Conservation (phyloP, 2,113 vertebrate species). For the Bos taurus region DNA sequence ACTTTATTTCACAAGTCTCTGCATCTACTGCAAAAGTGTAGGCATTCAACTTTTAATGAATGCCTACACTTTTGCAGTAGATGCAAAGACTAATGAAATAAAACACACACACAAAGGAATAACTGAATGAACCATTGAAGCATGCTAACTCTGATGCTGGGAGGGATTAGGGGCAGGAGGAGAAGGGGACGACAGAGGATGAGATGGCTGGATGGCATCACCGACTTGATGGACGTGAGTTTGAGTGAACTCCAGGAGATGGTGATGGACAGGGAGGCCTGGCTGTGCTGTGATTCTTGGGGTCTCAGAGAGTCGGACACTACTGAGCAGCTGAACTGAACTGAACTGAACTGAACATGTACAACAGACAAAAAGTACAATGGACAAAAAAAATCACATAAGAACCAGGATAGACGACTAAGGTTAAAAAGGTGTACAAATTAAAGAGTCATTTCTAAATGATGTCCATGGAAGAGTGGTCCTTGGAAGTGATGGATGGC, state of each 20-base stretch:
- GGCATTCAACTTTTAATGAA: not conserved
- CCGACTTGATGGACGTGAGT: too few relatives aligned
- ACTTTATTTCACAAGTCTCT: not conserved
- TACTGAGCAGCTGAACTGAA: too few relatives aligned
- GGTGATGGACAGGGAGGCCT: too few relatives aligned
- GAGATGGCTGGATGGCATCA: too few relatives aligned
- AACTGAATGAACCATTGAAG: slow-evolving; percentile 31
- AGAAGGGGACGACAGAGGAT: too few relatives aligned
- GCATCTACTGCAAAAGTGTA: not conserved
- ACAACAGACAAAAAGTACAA: not conserved
- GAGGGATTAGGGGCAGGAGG: too few relatives aligned
- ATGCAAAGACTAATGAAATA: not conserved
- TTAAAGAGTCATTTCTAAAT: slow-evolving; percentile 4
- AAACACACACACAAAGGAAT: not conserved
- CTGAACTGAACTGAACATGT: too few relatives aligned
- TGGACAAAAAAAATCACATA: not conserved
- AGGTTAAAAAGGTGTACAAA: not conserved
- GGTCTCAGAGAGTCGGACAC: too few relatives aligned
- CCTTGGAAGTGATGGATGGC: not conserved
- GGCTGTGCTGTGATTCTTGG: too few relatives aligned
- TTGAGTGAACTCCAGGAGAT: too few relatives aligned
- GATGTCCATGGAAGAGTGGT: too few relatives aligned
- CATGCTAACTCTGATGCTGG: not conserved
- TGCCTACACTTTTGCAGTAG: not conserved
- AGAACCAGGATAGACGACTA: not conserved